These are phyloP conservation scores for Rotaria socialis DNA, from an alignment of 2,888 invertebrate species.

Conservation along the genomic window DNA sequence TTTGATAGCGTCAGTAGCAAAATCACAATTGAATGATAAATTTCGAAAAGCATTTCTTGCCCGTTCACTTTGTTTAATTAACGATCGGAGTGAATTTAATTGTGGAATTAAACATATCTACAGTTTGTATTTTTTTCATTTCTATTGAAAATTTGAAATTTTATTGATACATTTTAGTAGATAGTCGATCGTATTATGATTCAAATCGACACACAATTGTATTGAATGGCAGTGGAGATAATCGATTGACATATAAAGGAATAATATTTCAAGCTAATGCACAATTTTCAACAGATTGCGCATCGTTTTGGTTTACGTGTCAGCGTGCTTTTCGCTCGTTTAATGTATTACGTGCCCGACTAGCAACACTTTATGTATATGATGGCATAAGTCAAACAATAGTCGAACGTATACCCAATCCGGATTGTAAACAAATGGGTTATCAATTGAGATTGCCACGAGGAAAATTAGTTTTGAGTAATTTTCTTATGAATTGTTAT, in stretches of 20 bases:
- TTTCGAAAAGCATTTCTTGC: background rate
- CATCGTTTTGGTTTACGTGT: background rate
- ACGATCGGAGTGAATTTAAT: background rate
- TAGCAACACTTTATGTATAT: background rate
- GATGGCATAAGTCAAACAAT: background rate
- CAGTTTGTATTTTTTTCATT: background rate
- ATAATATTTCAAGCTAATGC: background rate
- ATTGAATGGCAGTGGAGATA: background rate
- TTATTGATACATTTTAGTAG: background rate
- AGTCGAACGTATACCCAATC: constrained; percentile 1
- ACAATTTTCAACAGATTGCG: background rate
- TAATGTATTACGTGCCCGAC: background rate
- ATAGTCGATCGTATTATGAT: background rate
- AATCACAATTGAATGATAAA: background rate
- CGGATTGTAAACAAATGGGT: constrained; percentile 12
- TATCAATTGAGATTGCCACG: background rate
- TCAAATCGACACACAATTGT: background rate
- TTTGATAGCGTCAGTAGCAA: background rate
- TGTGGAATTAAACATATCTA: background rate
- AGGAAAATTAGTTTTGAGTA: background rate
- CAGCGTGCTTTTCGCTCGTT: background rate
- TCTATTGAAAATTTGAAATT: background rate
- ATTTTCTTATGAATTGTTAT: background rate
- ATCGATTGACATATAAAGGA: background rate
- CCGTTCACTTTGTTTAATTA: background rate